Conservation (phyloP, 2,888 invertebrate genomes). For the Cryptus viduatorius region DNA sequence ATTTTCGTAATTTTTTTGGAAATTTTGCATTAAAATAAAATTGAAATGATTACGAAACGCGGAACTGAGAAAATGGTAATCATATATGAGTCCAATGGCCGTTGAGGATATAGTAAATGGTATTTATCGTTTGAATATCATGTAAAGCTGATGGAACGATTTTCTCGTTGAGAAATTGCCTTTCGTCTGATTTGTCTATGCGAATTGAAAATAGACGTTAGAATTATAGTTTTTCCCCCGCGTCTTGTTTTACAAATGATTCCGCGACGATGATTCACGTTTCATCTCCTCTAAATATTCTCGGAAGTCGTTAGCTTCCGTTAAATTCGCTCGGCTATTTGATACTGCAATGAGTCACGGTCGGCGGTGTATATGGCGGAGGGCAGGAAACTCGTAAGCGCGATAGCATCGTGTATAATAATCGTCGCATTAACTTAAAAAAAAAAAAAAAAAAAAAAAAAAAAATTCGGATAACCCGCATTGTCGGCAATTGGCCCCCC, state of each 20-base stretch:
- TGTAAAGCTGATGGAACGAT: not conserved
- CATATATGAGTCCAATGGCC: not conserved
- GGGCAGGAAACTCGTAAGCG: constrained; percentile 13
- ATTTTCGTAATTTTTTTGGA: not conserved
- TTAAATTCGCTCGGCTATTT: constrained; percentile 48
- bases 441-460: too few relatives aligned
- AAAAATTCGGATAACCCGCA: constrained; percentile 57
- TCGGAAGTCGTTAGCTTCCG: constrained; percentile 40
- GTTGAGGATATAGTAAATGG: not conserved
- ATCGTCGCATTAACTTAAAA: constrained; percentile 4
- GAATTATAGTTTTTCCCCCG: not conserved
- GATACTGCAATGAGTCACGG: constrained; percentile 53
- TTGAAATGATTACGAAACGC: not conserved
- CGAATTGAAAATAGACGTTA: not conserved
- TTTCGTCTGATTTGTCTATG: not conserved
- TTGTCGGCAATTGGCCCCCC: constrained; percentile 54
- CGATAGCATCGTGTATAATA: constrained; percentile 9
- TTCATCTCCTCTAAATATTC: constrained; percentile 31
- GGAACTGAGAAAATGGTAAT: not conserved
- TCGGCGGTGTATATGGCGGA: not conserved
- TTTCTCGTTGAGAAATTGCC: not conserved
- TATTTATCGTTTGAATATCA: not conserved
- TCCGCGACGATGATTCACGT: constrained; percentile 45
- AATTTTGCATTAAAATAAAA: too few relatives aligned
- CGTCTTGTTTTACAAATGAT: not conserved